These are phyloP conservation scores for Sebastes iracundus DNA, from an alignment of 2,797 vertebrate species.

Conservation along the genomic window DNA sequence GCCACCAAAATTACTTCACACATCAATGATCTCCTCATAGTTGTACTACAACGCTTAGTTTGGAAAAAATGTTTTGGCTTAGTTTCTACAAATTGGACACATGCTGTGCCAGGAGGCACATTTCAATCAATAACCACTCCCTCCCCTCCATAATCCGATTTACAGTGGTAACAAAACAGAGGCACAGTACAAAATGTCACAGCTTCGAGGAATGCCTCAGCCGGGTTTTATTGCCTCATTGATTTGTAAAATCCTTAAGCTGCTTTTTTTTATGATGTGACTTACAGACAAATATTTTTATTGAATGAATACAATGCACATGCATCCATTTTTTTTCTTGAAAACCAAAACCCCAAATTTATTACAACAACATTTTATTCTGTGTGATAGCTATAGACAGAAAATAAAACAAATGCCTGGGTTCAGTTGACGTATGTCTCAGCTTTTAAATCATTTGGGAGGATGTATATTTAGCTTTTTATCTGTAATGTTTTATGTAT, in stretches of 20 bases:
- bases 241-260: constrained; percentile 48
- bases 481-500: background rate
- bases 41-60: no score
- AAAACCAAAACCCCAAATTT: background rate
- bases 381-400: no score
- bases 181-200: constrained; percentile 21
- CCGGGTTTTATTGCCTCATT: constrained; percentile 11
- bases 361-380: no score
- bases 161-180: constrained; percentile 36
- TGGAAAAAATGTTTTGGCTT: no score
- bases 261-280: background rate
- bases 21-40: no score
- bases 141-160: constrained; percentile 55
- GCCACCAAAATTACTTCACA: no score
- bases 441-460: background rate
- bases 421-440: background rate
- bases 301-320: no score
- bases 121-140: constrained; percentile 63
- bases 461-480: no score
- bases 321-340: no score
- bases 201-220: constrained; percentile 18
- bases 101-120: constrained; percentile 40
- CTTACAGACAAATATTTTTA: no score
- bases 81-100: constrained; percentile 9
- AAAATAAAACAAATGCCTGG: background rate